These are phyloP conservation scores for Hypothenemus hampei DNA, from an alignment of 1,140 invertebrate species.

Conservation along the genomic window DNA sequence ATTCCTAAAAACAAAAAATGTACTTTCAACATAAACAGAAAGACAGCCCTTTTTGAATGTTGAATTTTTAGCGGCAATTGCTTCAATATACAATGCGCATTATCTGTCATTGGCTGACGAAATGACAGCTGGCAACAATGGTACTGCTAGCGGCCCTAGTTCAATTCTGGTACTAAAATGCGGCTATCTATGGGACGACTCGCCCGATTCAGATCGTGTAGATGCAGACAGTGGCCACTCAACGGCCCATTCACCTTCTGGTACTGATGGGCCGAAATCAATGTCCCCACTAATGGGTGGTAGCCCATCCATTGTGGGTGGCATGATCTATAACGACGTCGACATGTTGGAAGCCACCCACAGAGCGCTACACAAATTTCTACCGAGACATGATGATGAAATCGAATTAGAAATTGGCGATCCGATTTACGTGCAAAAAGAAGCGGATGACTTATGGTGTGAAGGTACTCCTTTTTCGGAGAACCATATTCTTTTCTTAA, in stretches of 20 bases:
- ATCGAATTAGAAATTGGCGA: constrained; percentile 96
- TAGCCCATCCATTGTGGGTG: constrained; percentile 53
- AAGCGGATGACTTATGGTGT: constrained; percentile 96
- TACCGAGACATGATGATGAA: constrained; percentile 91
- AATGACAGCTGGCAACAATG: constrained; percentile 47
- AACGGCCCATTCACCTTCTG: constrained; percentile 74
- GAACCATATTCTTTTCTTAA: no score
- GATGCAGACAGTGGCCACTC: constrained; percentile 84
- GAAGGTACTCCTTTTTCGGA: constrained; percentile 62
- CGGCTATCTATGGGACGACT: constrained; percentile 70
- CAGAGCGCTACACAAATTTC: constrained; percentile 89
- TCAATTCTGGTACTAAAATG: constrained; percentile 73
- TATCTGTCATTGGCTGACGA: constrained; percentile 65
- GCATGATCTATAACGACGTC: constrained; percentile 71
- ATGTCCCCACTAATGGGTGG: constrained; percentile 63
- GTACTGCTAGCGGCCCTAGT: constrained; percentile 48
- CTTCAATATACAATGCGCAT: constrained; percentile 43
- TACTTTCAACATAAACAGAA: constrained; percentile 47
- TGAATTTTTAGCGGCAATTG: constrained; percentile 49
- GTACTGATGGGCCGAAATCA: constrained; percentile 72
- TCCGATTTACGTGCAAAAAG: constrained; percentile 93
- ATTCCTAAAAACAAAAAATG: constrained; percentile 83
- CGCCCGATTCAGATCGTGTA: constrained; percentile 72
- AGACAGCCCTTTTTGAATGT: constrained; percentile 14
- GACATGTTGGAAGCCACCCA: constrained; percentile 93